Evolutionary conservation across 1,140 invertebrate species (phyloP), one percentile per base, ranked within the genome.

Genomic region (Onthophagus taurus): DNA sequence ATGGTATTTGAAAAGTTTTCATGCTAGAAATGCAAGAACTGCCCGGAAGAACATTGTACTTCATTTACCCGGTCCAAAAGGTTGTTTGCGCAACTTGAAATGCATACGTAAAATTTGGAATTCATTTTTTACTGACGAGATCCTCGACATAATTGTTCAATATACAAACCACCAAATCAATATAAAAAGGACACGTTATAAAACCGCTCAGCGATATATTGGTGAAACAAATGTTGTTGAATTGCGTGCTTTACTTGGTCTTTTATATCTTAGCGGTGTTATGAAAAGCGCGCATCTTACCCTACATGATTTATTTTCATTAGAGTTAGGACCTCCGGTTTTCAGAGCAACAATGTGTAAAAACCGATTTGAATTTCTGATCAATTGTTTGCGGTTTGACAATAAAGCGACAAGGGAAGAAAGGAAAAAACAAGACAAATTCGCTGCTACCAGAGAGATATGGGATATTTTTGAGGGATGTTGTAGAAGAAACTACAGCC

Each of bases 361-460:
- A 12, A 42, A 31, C 13, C 12, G 38, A 17, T 42, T 42, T 42
- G 14, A 26, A 29, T 42, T 42, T 42, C n/a, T 42, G 8, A 23
- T 42, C 6, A 26, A 17, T 11, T 26, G 20, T 26, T 26, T 39
- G 14, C 17, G 35, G 11, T 37, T 18, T 37, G 35, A 37, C 19
- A 23, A 21, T n/a, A 24, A 24, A 14, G 9, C 13, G 16, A 39
- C 37, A 12, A 39, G 14, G 12, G 8, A 23, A 39, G 6, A 24
- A 4, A n/a, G 37, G 16, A 39, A 24, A 12, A 20, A 39, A 23
- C 12, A 13, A 39, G 19, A 23, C 14, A 39, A 23, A 24, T 39
- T 39, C 16, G 19, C 37, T n/a, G 7, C 19, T 12, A 9, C 13
- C 1, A 5, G 17, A 18, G 18, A 17, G 12, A 16, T 16, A 11